Evolutionary conservation across 2,888 invertebrate genomes (phyloP).

Genomic region (Zeuzera pyrina): DNA sequence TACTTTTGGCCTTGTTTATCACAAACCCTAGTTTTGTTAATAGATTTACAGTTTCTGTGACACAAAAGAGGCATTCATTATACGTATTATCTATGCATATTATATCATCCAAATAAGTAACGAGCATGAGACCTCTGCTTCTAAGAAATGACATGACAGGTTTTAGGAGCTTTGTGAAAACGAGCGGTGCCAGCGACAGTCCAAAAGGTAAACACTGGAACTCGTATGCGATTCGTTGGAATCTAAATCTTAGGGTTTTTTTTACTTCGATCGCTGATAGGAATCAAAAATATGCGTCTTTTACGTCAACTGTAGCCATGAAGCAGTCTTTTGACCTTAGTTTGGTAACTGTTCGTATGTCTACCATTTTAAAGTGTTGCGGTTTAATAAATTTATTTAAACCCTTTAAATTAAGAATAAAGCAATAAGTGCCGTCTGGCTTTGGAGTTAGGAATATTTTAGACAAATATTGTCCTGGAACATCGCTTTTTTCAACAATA

Average conservation of each 20-base stretch:
- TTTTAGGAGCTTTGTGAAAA: background rate
- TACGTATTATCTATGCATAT: background rate
- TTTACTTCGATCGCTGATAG: background rate
- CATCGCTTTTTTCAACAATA: background rate
- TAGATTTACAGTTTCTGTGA: background rate
- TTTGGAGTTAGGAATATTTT: background rate
- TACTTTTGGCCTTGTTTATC: background rate
- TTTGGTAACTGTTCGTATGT: slow-evolving; percentile 3
- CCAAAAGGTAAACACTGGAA: background rate
- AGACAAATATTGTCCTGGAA: background rate
- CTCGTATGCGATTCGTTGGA: background rate
- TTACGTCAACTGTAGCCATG: slow-evolving; percentile 6
- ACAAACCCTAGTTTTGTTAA: background rate
- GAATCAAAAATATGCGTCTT: background rate
- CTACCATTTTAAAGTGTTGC: slow-evolving; percentile 8
- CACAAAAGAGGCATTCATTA: background rate
- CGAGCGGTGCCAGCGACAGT: background rate
- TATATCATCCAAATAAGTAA: background rate
- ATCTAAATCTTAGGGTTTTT: background rate
- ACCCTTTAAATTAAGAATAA: slow-evolving; percentile 6
- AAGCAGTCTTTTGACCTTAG: slow-evolving; percentile 3
- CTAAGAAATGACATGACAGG: background rate
- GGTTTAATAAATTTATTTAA: slow-evolving; percentile 3
- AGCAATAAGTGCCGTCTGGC: background rate
- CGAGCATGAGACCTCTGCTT: background rate